Percentiles rank a stretch among this genome's conserved stretches.
Conservation (phyloP, 2,888 invertebrate species). For the Chorisops tibialis region DNA sequence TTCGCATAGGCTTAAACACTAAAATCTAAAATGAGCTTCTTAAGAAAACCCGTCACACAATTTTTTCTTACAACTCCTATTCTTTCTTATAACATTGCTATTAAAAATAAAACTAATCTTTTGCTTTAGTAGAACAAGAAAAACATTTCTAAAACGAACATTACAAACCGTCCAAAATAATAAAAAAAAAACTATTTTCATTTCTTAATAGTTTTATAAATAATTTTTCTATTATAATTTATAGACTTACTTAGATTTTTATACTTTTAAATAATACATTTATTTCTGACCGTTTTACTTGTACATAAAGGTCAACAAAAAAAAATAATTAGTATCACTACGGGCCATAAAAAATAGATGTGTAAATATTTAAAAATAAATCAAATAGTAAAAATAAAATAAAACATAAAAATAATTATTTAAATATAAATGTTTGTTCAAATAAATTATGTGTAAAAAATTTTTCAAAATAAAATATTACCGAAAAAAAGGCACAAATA, state of each 20-base stretch:
- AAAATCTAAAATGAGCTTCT: neutral
- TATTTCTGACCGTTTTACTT: too few species aligned
- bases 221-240: too few species aligned
- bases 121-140: neutral
- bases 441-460: neutral
- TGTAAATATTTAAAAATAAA: neutral
- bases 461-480: neutral
- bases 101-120: neutral
- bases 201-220: too few species aligned
- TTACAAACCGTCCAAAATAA: slow-evolving; percentile 17
- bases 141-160: slow-evolving; percentile 8
- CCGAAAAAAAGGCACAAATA: neutral
- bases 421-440: neutral
- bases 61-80: neutral
- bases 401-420: neutral
- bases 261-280: too few species aligned
- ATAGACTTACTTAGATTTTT: too few species aligned
- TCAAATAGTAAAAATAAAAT: neutral
- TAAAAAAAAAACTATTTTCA: neutral
- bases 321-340: too few species aligned
- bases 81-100: too few species aligned
- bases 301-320: too few species aligned
- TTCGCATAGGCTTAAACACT: neutral
- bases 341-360: too few species aligned
- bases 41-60: neutral